Conservation (phyloP, 53 echinoderm and acorn worm genomes). For the Holothuria scabra region DNA sequence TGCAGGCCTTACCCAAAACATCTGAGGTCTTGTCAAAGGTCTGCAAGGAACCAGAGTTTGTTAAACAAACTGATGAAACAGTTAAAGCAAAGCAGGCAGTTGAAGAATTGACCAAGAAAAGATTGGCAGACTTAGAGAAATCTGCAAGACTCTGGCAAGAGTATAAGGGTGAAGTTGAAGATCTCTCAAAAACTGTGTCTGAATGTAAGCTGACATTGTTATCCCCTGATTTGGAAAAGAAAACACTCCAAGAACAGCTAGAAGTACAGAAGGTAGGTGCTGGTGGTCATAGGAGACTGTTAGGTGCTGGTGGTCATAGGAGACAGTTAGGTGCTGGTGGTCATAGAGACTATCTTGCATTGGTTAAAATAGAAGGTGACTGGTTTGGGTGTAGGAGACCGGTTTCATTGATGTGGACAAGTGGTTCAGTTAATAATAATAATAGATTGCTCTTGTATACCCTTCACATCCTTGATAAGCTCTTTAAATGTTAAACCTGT, state of each 20-base stretch:
- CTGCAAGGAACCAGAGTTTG: constrained; percentile 58
- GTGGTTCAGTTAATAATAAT: too few relatives aligned
- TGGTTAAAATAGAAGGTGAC: too few relatives aligned
- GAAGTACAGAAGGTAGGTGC: constrained; percentile 74
- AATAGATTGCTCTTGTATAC: too few relatives aligned
- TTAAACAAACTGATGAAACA: constrained; percentile 51
- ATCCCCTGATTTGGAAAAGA: constrained; percentile 82
- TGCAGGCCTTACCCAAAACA: constrained; percentile 55
- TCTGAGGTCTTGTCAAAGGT: constrained; percentile 70
- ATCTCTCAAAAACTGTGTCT: constrained; percentile 60
- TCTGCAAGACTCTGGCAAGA: constrained; percentile 70
- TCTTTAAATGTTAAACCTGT: too few relatives aligned
- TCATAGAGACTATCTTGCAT: too few relatives aligned
- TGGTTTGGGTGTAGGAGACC: too few relatives aligned
- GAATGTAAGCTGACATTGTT: constrained; percentile 77
- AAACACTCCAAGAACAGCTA: constrained; percentile 81
- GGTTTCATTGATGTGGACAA: too few relatives aligned
- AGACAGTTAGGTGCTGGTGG: too few relatives aligned
- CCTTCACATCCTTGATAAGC: too few relatives aligned
- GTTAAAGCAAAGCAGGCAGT: constrained; percentile 48
- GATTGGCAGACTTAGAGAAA: constrained; percentile 58
- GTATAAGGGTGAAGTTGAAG: constrained; percentile 64
- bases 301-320: too few relatives aligned
- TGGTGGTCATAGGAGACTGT: too few relatives aligned
- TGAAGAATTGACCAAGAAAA: constrained; percentile 49